phyloP scores from a whole-genome alignment of 2,797 vertebrate species.

The Semaprochilodus insignis region DNA sequence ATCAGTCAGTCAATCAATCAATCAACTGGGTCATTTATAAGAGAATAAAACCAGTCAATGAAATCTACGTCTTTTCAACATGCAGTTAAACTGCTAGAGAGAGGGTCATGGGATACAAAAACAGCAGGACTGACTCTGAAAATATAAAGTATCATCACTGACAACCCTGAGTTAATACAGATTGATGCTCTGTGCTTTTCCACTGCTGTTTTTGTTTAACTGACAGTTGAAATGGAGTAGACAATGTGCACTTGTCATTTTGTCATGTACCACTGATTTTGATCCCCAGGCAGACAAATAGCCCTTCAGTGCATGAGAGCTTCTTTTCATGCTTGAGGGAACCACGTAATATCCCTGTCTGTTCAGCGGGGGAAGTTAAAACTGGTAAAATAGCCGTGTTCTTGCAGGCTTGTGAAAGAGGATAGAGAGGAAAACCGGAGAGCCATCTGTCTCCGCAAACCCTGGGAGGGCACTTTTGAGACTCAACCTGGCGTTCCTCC shows the following conservation, averaged over 20 bases:
- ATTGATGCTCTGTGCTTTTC: neutral
- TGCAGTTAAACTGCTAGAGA: neutral
- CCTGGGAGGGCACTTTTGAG: slow-evolving; percentile 66
- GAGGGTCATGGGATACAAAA: neutral
- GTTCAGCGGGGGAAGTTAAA: slow-evolving; percentile 66
- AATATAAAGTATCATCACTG: neutral
- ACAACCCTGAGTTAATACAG: neutral
- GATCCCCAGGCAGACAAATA: slow-evolving; percentile 17
- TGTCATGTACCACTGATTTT: slow-evolving; percentile 33
- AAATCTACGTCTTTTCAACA: neutral
- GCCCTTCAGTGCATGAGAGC: slow-evolving; percentile 13
- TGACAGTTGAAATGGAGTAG: slow-evolving; percentile 4
- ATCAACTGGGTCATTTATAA: neutral
- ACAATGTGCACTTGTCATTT: slow-evolving; percentile 13
- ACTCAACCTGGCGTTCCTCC: slow-evolving; percentile 71
- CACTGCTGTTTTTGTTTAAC: neutral
- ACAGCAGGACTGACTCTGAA: neutral
- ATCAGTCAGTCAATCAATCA: too few species aligned
- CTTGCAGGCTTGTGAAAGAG: slow-evolving; percentile 59
- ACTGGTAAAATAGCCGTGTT: slow-evolving; percentile 67
- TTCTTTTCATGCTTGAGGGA: slow-evolving; percentile 40
- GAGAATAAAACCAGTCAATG: neutral
- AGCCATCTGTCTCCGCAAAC: slow-evolving; percentile 60
- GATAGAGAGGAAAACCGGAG: slow-evolving; percentile 51
- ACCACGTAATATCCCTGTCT: slow-evolving; percentile 65